Base-by-base conservation (phyloP, 1,140 invertebrate genomes). In the Euwallacea similis region DNA sequence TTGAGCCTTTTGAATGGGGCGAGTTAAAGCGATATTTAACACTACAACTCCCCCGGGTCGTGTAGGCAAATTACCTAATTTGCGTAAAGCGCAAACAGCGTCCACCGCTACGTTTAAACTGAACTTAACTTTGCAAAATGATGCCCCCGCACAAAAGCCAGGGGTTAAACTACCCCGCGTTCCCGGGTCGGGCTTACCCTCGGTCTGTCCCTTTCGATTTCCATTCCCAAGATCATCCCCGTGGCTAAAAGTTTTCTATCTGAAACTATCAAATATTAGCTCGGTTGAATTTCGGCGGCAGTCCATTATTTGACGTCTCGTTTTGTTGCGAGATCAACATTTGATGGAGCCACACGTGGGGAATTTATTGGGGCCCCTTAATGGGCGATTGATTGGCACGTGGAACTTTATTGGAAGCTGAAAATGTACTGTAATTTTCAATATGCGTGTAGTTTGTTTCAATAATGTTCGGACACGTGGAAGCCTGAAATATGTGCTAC, bases 191-290 rank as follows among this genome's bases (percentile, higher is more conserved):
- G 9, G 9, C 46, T 50, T 11, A 50, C 13, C 9, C 46, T 50
- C 46, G 9, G 13, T 50, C 6, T 6, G 9, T 13, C 46, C 13
- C 46, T 50, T 42, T 43, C 42, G 10, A 42, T 61, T 61, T 61
- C 33, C 11, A 16, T 61, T 61, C 21, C 15, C 21, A 61, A 63
- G 42, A 63, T 63, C 41, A 63, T 63, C 42, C 61, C 61, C 61
- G 44, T 50, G 44, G 61, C 61, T n/a, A 47, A 56, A 61, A 63
- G 42, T 50, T 63, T 63, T 63, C 61, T 44, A 63, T 63, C 44
- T 63, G 47, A 63, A 63, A 63, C 61, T 63, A 63, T 63, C 61
- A 47, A 63, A 63, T 63, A 63, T 63, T 63, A 63, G 61, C 61
- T 63, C 43, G 44, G 43, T 47, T 63, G 61, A 63, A 44, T 63